Conservation (phyloP, 1,140 invertebrate species). For the Magallana gigas region DNA sequence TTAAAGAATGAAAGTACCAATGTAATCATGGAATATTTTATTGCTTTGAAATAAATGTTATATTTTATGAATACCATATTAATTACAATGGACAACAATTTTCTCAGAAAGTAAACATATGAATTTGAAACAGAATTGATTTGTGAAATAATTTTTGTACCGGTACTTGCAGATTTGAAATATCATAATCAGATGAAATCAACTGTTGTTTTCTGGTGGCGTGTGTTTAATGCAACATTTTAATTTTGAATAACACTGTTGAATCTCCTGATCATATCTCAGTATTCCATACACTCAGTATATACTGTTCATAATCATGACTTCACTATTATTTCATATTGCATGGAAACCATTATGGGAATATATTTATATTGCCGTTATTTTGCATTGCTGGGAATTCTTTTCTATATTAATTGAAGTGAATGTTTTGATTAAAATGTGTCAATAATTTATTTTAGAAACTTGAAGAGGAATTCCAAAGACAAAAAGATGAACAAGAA, state of each 20-base stretch:
- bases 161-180: too few relatives aligned
- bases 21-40: too few relatives aligned
- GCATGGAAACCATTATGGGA: not conserved
- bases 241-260: not conserved
- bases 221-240: not conserved
- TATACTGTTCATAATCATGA: not conserved
- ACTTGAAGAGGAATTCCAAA: slow-evolving; percentile 90
- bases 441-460: slow-evolving; percentile 82
- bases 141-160: not conserved
- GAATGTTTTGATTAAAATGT: too few relatives aligned
- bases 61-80: too few relatives aligned
- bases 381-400: not conserved
- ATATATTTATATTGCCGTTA: not conserved
- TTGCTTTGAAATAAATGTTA: too few relatives aligned
- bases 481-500: slow-evolving; percentile 91
- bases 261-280: not conserved
- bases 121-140: slow-evolving; percentile 1
- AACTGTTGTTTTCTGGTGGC: not conserved
- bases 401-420: too few relatives aligned
- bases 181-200: not conserved
- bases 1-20: too few relatives aligned
- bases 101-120: not conserved
- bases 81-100: too few relatives aligned
- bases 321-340: not conserved
- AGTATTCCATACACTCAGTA: not conserved